A percentile compares a stretch with the other conserved stretches of the same genome.
Evolutionary conservation across 2,113 vertebrate genomes (phyloP).

Genomic region (Pomatostomus ruficeps): DNA sequence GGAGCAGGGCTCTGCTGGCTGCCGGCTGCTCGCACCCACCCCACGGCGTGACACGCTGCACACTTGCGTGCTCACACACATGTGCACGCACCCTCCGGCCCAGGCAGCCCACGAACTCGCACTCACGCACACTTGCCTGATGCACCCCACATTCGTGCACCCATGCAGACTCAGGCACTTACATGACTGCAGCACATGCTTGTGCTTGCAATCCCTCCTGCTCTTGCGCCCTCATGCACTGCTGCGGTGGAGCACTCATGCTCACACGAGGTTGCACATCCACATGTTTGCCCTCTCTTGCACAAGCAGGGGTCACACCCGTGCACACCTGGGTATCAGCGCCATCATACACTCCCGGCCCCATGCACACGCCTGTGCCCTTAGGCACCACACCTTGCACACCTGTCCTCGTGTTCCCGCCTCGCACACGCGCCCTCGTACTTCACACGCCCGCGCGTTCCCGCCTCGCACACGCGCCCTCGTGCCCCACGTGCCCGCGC

Average conservation of each 20-base stretch:
- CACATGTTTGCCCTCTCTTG: accelerated
- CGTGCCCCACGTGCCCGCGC: too few species aligned
- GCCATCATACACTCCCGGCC: accelerated
- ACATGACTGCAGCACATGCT: accelerated
- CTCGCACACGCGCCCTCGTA: not conserved
- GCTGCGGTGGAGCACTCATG: accelerated
- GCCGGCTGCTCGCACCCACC: not conserved
- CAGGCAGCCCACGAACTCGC: accelerated
- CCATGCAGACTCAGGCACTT: accelerated
- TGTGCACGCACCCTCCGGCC: accelerated
- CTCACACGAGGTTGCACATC: accelerated
- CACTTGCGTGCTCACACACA: accelerated
- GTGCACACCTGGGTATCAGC: accelerated
- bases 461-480: not conserved
- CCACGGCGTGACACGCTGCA: too few species aligned
- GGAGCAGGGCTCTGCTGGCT: not conserved
- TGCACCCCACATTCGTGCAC: accelerated
- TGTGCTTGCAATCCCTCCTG: accelerated
- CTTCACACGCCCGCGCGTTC: accelerated
- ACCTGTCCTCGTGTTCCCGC: accelerated
- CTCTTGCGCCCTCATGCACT: accelerated
- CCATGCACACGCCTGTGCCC: accelerated
- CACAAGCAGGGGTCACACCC: not conserved
- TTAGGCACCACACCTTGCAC: accelerated
- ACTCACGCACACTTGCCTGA: accelerated